Evolutionary conservation across 2,113 vertebrate genomes (phyloP).

Genomic region (Calypte anna): DNA sequence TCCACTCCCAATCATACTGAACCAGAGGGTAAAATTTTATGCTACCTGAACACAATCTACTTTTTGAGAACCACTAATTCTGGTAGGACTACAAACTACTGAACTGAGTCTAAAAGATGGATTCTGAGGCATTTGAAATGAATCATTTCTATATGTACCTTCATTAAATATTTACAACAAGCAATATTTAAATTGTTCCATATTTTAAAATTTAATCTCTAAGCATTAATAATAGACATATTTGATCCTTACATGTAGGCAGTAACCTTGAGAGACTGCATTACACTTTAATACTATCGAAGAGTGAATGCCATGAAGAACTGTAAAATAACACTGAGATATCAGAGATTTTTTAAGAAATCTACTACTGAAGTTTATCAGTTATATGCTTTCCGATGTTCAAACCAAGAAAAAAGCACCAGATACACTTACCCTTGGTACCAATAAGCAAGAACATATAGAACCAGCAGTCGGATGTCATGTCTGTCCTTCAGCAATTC

Average conservation of each 20-base stretch:
- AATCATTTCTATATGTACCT: background rate
- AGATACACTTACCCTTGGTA: constrained; percentile 75
- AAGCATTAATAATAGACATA: background rate
- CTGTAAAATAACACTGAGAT: background rate
- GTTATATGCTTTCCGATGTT: background rate
- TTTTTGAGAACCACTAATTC: background rate
- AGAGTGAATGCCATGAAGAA: background rate
- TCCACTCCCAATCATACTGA: background rate
- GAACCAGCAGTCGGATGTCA: constrained; percentile 70
- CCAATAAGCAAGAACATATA: constrained; percentile 70
- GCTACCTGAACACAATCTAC: background rate
- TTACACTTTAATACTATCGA: background rate
- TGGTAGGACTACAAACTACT: background rate
- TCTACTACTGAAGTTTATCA: background rate
- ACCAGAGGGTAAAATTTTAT: background rate
- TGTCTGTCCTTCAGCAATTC: constrained; percentile 56
- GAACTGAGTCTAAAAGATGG: background rate
- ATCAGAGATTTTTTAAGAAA: background rate
- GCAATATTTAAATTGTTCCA: background rate
- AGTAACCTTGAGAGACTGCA: background rate
- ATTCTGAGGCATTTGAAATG: background rate
- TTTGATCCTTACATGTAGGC: background rate
- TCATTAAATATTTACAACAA: background rate
- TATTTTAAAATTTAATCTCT: background rate
- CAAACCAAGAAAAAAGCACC: background rate